Evolutionary conservation across 2,113 vertebrate species (phyloP), one percentile per base, ranked within the genome.

Genomic region (Clarias magur): DNA sequence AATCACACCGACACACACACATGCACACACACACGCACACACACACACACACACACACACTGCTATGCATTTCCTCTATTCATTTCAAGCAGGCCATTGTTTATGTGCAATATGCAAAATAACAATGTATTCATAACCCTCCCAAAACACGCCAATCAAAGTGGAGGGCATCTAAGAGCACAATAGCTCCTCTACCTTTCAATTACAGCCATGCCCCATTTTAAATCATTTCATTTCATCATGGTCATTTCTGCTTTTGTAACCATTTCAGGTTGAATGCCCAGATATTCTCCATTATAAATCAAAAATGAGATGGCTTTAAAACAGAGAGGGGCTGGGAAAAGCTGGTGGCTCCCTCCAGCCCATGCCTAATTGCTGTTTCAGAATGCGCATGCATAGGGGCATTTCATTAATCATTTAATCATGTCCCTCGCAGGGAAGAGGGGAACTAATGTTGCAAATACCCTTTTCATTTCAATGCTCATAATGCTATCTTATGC

Each of bases 351-450:
- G 95, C 93, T 96, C 96, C 96, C 97, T 95, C 93, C 96, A 95
- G 95, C 95, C 95, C 94, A 93, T 96, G 96, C 96, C 97, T 99
- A 99, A 99, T 99, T 99, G 97, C 98, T 97, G 96, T 97, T 99
- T 98, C 97, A 96, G 97, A 98, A 99, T 96, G 97, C 95, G 96
- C 97, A 97, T 97, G 97, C 96, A 97, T 97, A 91, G 96, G 96
- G 95, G 97, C 96, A 97, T 98, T 99, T 98, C 98, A 99, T 99
- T 99, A 99, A 99, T 99, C 98, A 99, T 99, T 98, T 99, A 99
- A 99, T 99, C 98, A 99, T 95, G 97, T 99, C 96, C 96, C 97
- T 98, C 70, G 95, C 96, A 98, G 97, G 98, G 98, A 97, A 85
- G 93, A 97, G 97, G 97, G 96, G 96, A 99, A 97, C 97, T 99